Base-by-base conservation (phyloP, 1,140 invertebrate species). In the Platorchestia sp. region DNA sequence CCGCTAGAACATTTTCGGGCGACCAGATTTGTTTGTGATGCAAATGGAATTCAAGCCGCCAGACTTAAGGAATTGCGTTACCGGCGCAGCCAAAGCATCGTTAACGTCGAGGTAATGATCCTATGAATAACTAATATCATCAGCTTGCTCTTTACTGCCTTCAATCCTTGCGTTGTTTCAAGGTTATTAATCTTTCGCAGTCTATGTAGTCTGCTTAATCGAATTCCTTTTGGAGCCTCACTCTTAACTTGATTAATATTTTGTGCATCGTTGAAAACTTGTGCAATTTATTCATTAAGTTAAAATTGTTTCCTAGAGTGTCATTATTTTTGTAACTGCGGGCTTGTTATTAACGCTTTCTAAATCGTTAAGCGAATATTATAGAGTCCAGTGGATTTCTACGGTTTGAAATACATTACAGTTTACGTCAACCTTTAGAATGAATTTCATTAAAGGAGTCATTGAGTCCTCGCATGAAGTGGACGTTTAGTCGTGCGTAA, bases 111-210 rank as follows among this genome's bases (percentile, higher is more conserved):
- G 44, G 41, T 90, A 90, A 90, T 90, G 87, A 90, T 43, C 44
- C 87, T 27, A 90, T 90, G 87, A 90, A 90, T 90, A 90, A 90
- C 41, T 90, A 90, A 90, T 90, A 22, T 75, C 59, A 75, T 75
- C 59, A 75, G 59, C 14, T 75, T 36, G 27, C 59, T 75, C 59
- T 75, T 75, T 75, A 75, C 59, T 27, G 14, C 59, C 1, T 36
- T 75, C 14, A 75, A 36, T 22, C 59, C 59, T 10, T 19, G 59
- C 59, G 14, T 75, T 75, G 59, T 75, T 75, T 75, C 59, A 75
- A 75, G 10, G 36, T 75, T 75, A 75, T 75, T 75, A 75, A 75
- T 22, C 27, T 75, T 75, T 75, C 59, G 59, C 36, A 3, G 36
- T 75, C 59, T 75, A 22, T 75, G 27, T 75, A 36, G 10, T 27